Conservation (phyloP, 2,797 vertebrate genomes). For the Brotula barbata region DNA sequence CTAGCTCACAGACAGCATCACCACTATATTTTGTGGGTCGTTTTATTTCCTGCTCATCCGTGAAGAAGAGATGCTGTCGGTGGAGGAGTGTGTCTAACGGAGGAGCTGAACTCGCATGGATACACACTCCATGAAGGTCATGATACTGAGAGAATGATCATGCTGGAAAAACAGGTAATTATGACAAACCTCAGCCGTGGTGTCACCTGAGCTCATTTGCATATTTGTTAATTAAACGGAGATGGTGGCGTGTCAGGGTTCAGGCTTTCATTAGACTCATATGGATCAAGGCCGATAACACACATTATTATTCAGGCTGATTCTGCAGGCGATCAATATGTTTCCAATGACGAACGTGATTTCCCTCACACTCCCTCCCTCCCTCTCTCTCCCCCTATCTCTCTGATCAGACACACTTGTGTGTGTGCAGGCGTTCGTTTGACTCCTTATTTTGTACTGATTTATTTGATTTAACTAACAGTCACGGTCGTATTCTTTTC, state of each 20-base stretch:
- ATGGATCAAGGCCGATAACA: background rate
- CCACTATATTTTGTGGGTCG: background rate
- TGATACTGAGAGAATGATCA: constrained; percentile 79
- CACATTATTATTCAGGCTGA: background rate
- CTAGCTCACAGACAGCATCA: constrained; percentile 18
- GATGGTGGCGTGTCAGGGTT: too few species aligned
- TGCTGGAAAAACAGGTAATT: constrained; percentile 80
- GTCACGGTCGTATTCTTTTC: too few species aligned
- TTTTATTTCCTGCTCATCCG: constrained; percentile 8
- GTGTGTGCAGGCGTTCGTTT: too few species aligned
- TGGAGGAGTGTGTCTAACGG: constrained; percentile 45
- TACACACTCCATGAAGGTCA: constrained; percentile 71
- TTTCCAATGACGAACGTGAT: background rate
- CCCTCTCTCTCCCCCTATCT: constrained; percentile 12
- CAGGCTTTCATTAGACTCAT: too few species aligned
- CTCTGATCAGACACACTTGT: background rate
- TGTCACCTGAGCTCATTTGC: constrained; percentile 56
- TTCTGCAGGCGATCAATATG: constrained; percentile 20
- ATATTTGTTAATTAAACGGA: background rate
- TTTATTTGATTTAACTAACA: too few species aligned
- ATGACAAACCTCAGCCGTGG: background rate
- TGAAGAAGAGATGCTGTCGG: constrained; percentile 55
- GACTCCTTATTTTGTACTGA: too few species aligned
- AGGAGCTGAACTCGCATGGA: constrained; percentile 54
- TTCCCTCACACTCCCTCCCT: background rate